A percentile compares a stretch with the other conserved stretches of the same genome.
Conservation (phyloP, 37 sponge, comb jelly and placozoan species). For the Eunapius fragilis region DNA sequence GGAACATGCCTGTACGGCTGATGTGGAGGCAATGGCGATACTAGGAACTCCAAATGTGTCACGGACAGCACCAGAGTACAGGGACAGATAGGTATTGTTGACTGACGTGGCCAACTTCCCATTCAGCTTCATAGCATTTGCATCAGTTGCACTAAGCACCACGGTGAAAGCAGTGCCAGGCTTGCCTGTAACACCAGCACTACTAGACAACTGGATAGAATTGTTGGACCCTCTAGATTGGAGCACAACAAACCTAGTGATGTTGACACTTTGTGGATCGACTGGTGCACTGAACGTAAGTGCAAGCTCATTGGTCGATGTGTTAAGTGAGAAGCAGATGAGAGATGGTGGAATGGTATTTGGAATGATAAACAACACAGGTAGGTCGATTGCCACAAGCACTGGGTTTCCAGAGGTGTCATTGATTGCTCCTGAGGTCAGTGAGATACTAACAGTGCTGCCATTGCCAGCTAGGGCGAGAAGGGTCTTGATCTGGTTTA, state of each 20-base stretch:
- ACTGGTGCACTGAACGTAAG: constrained; percentile 84
- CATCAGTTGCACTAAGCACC: constrained; percentile 45
- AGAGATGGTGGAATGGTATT: constrained; percentile 64
- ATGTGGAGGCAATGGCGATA: neutral
- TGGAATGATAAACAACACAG: neutral
- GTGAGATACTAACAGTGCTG: constrained; percentile 39
- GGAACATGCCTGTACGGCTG: constrained; percentile 32
- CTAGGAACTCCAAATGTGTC: constrained; percentile 72
- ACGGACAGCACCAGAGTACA: constrained; percentile 42
- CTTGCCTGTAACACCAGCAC: constrained; percentile 22
- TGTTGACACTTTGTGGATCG: constrained; percentile 59
- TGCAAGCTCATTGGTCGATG: constrained; percentile 45
- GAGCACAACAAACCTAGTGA: constrained; percentile 45
- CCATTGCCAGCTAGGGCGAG: constrained; percentile 51
- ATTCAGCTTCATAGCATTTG: constrained; percentile 65
- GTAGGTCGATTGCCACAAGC: neutral
- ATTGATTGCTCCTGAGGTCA: constrained; percentile 8
- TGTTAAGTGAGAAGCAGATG: constrained; percentile 57
- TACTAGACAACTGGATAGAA: constrained; percentile 36
- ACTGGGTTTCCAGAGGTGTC: constrained; percentile 40
- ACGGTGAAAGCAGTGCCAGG: constrained; percentile 38
- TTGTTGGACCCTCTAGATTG: constrained; percentile 38
- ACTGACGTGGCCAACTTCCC: constrained; percentile 27
- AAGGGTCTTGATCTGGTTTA: constrained; percentile 60
- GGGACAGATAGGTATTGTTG: constrained; percentile 56